A percentile compares a stretch with the other conserved stretches of the same genome.
phyloP scores from a whole-genome alignment of 53 echinoderm and acorn worm species.

The Antedon mediterranea region DNA sequence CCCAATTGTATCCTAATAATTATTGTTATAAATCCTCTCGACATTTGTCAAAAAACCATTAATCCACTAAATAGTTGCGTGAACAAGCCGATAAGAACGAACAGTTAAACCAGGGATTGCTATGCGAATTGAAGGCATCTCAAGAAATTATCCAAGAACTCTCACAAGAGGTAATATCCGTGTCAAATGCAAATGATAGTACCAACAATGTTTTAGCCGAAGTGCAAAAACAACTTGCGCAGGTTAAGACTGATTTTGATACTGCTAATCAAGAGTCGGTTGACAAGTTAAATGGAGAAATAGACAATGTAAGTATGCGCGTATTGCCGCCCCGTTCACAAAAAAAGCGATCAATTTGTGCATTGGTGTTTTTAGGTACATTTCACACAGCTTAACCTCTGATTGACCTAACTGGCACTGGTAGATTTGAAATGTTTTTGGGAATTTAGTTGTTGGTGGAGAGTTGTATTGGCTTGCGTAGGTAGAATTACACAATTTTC shows the following conservation, averaged over 20 bases:
- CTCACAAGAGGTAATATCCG: conserved; percentile 8
- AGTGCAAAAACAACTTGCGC: neutral
- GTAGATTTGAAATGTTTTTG: too few relatives aligned
- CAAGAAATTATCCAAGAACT: conserved; percentile 23
- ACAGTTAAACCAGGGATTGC: conserved; percentile 30
- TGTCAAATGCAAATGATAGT: neutral
- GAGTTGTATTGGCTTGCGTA: too few relatives aligned
- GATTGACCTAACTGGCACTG: neutral
- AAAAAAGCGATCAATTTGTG: too few relatives aligned
- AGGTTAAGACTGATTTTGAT: neutral
- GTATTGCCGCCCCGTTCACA: too few relatives aligned
- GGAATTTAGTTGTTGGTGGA: too few relatives aligned
- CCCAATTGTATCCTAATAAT: too few relatives aligned
- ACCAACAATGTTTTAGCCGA: neutral
- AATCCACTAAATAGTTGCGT: neutral
- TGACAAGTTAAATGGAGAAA: neutral
- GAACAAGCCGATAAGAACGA: neutral
- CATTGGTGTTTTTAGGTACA: too few relatives aligned
- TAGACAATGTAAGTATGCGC: neutral
- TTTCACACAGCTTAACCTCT: neutral
- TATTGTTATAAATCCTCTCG: neutral
- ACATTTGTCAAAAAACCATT: neutral
- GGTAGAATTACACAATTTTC: too few relatives aligned
- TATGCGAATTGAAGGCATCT: conserved; percentile 41
- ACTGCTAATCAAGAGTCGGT: neutral